Conservation (phyloP, 2,113 vertebrate genomes). For the Rhegmatorhina hoffmannsi region DNA sequence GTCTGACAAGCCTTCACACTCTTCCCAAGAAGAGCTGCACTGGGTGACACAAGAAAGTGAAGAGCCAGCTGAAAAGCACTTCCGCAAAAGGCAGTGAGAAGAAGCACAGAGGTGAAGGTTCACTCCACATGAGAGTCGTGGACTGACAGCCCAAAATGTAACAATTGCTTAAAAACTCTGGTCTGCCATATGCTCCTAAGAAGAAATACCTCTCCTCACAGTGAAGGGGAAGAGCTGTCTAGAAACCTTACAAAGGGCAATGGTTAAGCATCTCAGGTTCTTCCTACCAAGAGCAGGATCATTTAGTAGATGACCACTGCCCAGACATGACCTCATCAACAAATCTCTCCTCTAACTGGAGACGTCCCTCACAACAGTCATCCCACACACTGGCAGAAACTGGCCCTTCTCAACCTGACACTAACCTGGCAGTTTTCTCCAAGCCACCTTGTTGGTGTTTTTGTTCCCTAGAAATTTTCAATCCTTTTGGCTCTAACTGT, state of each 20-base stretch:
- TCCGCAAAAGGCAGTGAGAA: background rate
- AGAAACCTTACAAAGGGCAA: background rate
- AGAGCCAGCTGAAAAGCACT: background rate
- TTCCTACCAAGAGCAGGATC: background rate
- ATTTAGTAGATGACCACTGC: background rate
- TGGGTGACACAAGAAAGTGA: background rate
- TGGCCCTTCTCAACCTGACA: background rate
- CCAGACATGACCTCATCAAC: background rate
- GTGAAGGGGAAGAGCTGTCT: background rate
- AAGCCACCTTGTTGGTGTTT: background rate
- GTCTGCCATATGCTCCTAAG: background rate
- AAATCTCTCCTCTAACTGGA: background rate
- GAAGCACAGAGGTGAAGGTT: background rate
- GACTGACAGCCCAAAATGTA: background rate
- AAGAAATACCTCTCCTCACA: background rate
- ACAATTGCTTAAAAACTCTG: background rate
- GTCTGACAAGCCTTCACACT: background rate
- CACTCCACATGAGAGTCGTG: background rate
- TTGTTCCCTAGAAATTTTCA: background rate
- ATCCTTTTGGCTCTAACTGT: background rate
- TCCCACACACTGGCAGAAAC: background rate
- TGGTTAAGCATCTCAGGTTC: background rate
- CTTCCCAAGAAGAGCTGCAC: background rate
- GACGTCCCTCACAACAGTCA: background rate
- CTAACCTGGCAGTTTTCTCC: background rate